Base-by-base conservation (phyloP, 2,888 invertebrate genomes). In the Cryptus viduatorius region DNA sequence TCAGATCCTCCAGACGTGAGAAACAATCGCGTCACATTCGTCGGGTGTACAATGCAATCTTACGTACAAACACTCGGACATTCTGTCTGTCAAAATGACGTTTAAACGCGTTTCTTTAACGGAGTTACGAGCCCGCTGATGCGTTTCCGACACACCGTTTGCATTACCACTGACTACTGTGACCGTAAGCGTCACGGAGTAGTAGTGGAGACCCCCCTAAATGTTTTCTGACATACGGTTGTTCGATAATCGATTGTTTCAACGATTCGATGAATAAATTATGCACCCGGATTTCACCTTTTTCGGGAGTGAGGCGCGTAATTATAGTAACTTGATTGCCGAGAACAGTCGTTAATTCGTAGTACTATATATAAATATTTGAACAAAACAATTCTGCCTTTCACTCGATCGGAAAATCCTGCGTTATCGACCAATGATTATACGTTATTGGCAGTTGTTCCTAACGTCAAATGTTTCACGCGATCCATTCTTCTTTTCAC, bases 21-120 rank as follows among this genome's bases (percentile, higher is more conserved):
- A 24, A 71, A 71, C 16, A 71, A 77, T 65, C 19, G 44, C 46
- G 46, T 31, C 14, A 37, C 44, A 48, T 56, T 44, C 8, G 24
- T 67, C 37, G 19, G 37, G 19, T 48, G 46, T 31, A n/a, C 31
- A 19, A 31, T 50, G 59, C 31, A 16, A n/a, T 48, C 29, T 75
- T 68, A 59, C 67, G 67, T 16, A 29, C 19, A 50, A 64, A 72
- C 53, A 65, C 71, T 76, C 75, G 50, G 53, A 81, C 77, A 76
- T 77, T 48, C 53, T 78, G 68, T 42, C 84, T 69, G 84, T 82
- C 82, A 82, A 73, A 84, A 46, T 82, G 82, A 84, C 84, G 82
- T 84, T 84, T 79, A 37, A 37, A 29, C n/a, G 14, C 53, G 48
- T 12, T 48, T n/a, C 48, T 12, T 12, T 12, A 12, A 61, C 31